These are phyloP conservation scores for Beaufortia kweichowensis DNA, from an alignment of 2,113 vertebrate genomes.

Conservation along the genomic window DNA sequence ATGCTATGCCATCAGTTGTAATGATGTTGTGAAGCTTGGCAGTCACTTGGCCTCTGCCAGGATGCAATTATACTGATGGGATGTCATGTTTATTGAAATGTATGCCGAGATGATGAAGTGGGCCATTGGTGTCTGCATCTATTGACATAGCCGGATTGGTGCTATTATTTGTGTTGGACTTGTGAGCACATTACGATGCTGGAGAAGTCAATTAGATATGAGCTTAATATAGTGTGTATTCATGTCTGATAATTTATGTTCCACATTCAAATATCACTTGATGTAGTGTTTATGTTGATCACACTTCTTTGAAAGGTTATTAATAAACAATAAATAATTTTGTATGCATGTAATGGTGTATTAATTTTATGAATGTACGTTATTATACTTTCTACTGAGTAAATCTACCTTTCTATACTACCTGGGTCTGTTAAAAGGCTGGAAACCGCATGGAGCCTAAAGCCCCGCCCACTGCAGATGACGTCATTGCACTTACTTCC, in stretches of 20 bases:
- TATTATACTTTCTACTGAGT: too few species aligned
- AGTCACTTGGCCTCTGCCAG: constrained; percentile 39
- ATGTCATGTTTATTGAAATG: constrained; percentile 24
- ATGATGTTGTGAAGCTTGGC: constrained; percentile 25
- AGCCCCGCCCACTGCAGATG: too few species aligned
- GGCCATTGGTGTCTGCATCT: constrained; percentile 16
- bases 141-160: constrained; percentile 17
- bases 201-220: background rate
- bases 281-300: background rate
- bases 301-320: too few species aligned
- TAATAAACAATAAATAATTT: too few species aligned
- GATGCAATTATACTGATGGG: constrained; percentile 43
- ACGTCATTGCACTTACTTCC: background rate
- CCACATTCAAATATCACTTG: background rate
- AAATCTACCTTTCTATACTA: too few species aligned
- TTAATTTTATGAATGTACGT: too few species aligned
- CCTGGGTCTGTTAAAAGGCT: too few species aligned
- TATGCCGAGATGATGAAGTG: constrained; percentile 19
- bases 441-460: too few species aligned
- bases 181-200: background rate
- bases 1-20: constrained; percentile 35
- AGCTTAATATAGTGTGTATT: background rate
- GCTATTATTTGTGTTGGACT: background rate
- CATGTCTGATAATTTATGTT: background rate
- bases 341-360: too few species aligned